Conservation (phyloP, 2,113 vertebrate genomes). For the Camelus dromedarius region DNA sequence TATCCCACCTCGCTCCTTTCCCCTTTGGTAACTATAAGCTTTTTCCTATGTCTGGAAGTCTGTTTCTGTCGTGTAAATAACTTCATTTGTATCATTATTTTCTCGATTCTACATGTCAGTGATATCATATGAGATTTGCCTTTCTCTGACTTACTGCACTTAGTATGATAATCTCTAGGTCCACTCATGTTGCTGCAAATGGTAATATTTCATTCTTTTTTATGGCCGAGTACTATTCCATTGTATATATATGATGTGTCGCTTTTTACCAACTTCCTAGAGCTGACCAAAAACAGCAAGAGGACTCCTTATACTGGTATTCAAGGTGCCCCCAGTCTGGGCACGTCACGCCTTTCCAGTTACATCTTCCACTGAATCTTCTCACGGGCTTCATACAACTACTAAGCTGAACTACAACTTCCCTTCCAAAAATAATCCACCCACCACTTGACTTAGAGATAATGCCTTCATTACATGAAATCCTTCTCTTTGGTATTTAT, state of each 20-base stretch:
- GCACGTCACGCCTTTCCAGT: background rate
- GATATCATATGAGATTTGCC: too few species aligned
- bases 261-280: background rate
- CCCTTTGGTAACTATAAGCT: too few species aligned
- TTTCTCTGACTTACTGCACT: too few species aligned
- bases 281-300: background rate
- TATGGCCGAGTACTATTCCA: too few species aligned
- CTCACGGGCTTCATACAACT: background rate
- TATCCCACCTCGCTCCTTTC: too few species aligned
- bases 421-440: background rate
- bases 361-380: background rate
- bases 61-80: too few species aligned
- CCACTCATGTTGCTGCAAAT: too few species aligned
- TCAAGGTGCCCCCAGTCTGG: background rate
- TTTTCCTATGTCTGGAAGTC: too few species aligned
- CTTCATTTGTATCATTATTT: too few species aligned
- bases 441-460: background rate
- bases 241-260: background rate
- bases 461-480: background rate
- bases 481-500: slow-evolving; percentile 30
- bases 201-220: too few species aligned
- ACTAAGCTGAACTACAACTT: background rate
- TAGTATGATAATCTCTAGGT: too few species aligned
- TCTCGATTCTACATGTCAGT: too few species aligned
- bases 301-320: background rate